Base-by-base conservation (phyloP, 2,888 invertebrate genomes). In the Cynaeus angustus region DNA sequence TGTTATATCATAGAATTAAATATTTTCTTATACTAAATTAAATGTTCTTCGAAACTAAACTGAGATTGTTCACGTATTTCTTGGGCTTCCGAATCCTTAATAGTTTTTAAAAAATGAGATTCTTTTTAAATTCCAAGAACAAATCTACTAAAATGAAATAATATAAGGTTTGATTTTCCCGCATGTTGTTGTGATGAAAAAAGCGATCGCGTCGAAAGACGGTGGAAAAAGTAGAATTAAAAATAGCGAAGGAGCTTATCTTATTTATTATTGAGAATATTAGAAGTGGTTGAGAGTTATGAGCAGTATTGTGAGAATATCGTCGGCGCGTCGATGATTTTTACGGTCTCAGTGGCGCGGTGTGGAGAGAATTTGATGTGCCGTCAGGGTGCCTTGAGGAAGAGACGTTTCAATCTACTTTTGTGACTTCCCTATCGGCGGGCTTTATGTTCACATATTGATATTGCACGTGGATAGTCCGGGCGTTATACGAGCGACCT, bases 401-500 rank as follows among this genome's bases (percentile, higher is more conserved):
- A 50, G 70, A 70, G 62, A 70, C 66, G 62, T 70, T 70, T 70
- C 70, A 70, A 70, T 70, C 70, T 70, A 70, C 70, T 70, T 70
- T 70, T 70, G 70, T 67, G 66, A 70, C 70, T 67, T 70, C 70
- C 70, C 70, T 67, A 70, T 70, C 70, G 62, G 66, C 62, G 69
- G 66, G 71, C 72, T 75, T 75, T 74, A 76, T 73, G 75, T 68
- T 71, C 72, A 76, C 70, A 74, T 77, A 77, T 77, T 75, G 77
- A 77, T 77, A 77, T 76, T 74, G 77, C 72, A 78, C 77, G 75
- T 78, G 75, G 73, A 75, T 75, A 73, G 72, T 75, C 61, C 73
- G 73, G 75, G 75, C 71, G 74, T 76, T 75, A 75, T 74, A 77
- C 70, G 73, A 75, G 70, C 74, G 73, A 73, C 72, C 74, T 72